Base-by-base conservation (phyloP, 2,797 vertebrate species). In the Anguilla pacifica region DNA sequence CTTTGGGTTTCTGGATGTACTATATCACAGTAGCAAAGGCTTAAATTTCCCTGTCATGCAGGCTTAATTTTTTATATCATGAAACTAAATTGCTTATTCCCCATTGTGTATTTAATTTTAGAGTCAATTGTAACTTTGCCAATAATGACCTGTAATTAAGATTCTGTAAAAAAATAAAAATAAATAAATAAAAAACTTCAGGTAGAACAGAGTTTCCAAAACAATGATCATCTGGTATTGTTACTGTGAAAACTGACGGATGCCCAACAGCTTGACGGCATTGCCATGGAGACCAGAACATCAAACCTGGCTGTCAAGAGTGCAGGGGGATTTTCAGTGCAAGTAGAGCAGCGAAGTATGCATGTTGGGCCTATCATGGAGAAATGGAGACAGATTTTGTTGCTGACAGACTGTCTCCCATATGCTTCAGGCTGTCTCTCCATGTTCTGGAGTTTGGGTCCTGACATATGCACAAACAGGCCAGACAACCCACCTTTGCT, bases 231-330 rank as follows among this genome's bases (percentile, higher is more conserved):
- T 92, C 92, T 93, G 92, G 92, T 93, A 90, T 89, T 87, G 95
- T 97, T 96, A 93, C 96, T 94, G 93, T 96, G 95, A 96, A 95
- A 96, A 96, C 96, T 94, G 94, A 94, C 93, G 93, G 94, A 94
- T 93, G 95, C 94, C 94, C 94, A 94, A 95, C 93, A 95, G 94
- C 93, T 95, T 94, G 92, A 94, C 25, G 51, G 87, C 51, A 95
- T 96, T 96, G 91, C 93, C 93, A 93, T 95, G 94, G 93, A 94
- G 93, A 96, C 95, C 53, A 87, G 86, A 89, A 90, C 88, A 89
- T 91, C 88, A 90, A 90, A 88, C 89, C 92, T 91, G 67, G 85
- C 90, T 92, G 92, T 89, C 86, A 31, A 84, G 59, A 87, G 85
- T 49, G 83, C 64, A 86, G 89, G 84, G 39, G 85, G 83, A 84